Base-by-base conservation (phyloP, 2,888 invertebrate genomes). In the Agonopterix arenella region DNA sequence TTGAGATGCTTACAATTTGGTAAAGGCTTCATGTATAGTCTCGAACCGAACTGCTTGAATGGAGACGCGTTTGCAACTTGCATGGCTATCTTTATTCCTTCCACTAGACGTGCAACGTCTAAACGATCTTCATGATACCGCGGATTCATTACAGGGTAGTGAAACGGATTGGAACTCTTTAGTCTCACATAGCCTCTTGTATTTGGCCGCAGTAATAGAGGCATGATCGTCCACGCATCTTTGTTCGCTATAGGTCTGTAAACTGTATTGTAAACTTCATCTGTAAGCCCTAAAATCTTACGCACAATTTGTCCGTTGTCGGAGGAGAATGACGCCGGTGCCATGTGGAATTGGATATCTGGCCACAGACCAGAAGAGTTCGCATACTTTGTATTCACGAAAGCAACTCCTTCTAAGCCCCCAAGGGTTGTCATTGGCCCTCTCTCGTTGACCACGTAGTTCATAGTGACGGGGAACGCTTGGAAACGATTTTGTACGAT, bases 291-390 rank as follows among this genome's bases (percentile, higher is more conserved):
- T 36, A 96, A 78, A 28, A 96, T 94, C 84, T 96, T 92, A 73
- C 92, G 85, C 0, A 95, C 93, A 68, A 96, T 89, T 48, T 92
- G 91, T 0, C 94, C 94, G 50, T 92, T 93, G 68, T 96, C 96
- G 0, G 96, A 95, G 52, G 94, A 94, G 42, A 96, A 93, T 0
- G 95, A 95, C 0, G 97, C 96, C 1, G 97, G 97, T 1, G 97
- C 96, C 94, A 97, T 97, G 68, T 97, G 97, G 64, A 97, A 95
- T 65, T 97, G 96, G 45, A 97, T 93, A 64, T 97, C 97, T 0
- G 97, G 97, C 92, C 95, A 96, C 55, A 93, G 91, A 1, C 93
- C 92, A 1, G 94, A 92, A 46, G 89, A 85, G 66, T 97, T 97
- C 0, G 96, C 96, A 61, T 93, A 95, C 55, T 93, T 93, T 0